Evolutionary conservation across 2,888 invertebrate species (phyloP), one percentile per base, ranked within the genome.

Genomic region (Pogonocherus hispidulus): DNA sequence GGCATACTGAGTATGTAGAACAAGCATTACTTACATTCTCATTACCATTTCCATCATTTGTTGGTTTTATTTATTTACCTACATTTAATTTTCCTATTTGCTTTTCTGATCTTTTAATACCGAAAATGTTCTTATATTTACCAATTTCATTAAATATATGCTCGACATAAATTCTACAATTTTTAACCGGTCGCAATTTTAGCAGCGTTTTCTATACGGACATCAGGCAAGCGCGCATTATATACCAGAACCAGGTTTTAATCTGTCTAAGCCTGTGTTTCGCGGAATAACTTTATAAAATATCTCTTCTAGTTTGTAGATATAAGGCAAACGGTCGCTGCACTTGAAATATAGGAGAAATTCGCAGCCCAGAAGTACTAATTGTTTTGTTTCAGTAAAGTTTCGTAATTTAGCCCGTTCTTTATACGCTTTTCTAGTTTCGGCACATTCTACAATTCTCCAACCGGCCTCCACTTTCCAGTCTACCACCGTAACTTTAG

Each of bases 401-500:
- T 59, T 59, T 59, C 47, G 59, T 49, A 59, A 59, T 46, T 59
- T 35, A 22, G 32, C n/a, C 46, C 32, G 59, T 59, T 59, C 59
- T 59, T 59, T 59, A 59, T 59, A 59, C 9, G 47, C 46, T 49
- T 47, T 59, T 49, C 49, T 6, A 59, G 59, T 49, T 59, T 32
- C 47, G 19, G 59, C 32, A n/a, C 14, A 46, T 44, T 46, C 57
- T 46, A 23, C 19, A 32, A 47, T 41, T 41, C 23, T 46, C 19
- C 22, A n/a, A 19, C 16, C 18, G 44, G 11, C 22, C 27, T 3
- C 59, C 37, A 3, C 6, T 14, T n/a, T 27, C 9, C 44, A 57
- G 5, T 46, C 23, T 46, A 47, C 11, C 27, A 47, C 22, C 18
- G 55, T 55, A 35, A 55, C 55, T 37, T 55, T 55, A 37, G 35